Percentiles rank a stretch among this genome's conserved stretches.
Evolutionary conservation across 2,113 vertebrate species (phyloP).

Genomic region (Sinosuthora webbiana): DNA sequence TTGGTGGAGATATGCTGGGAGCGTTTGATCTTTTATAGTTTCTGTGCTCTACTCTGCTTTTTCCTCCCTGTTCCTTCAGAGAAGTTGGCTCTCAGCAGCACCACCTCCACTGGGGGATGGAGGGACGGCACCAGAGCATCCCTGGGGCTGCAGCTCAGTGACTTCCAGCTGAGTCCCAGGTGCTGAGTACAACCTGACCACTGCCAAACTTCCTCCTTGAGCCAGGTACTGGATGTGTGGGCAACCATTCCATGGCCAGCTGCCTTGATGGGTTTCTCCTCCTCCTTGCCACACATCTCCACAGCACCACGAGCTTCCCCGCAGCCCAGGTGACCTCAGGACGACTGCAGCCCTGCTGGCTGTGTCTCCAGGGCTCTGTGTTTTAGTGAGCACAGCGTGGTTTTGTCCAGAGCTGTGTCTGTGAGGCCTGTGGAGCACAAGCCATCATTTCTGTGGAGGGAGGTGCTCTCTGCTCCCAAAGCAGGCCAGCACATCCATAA

Average conservation of each 20-base stretch:
- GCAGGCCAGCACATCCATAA: neutral
- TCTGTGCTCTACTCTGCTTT: neutral
- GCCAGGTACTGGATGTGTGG: neutral
- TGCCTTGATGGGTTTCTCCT: neutral
- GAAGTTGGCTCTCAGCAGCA: neutral
- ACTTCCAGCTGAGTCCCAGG: neutral
- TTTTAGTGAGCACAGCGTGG: fast-evolving
- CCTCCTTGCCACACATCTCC: neutral
- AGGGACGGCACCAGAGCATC: neutral
- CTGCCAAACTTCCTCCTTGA: neutral
- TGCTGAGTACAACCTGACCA: neutral
- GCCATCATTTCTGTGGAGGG: neutral
- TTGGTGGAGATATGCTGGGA: neutral
- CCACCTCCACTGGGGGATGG: neutral
- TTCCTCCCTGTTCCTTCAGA: neutral
- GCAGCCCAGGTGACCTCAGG: neutral
- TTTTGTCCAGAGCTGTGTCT: neutral
- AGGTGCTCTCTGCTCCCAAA: neutral
- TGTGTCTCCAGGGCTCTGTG: neutral
- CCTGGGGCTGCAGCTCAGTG: neutral
- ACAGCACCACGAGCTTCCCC: neutral
- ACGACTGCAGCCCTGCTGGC: neutral
- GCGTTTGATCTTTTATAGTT: neutral
- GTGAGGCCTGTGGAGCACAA: neutral
- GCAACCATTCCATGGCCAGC: fast-evolving